Base-by-base conservation (phyloP, 2,888 invertebrate species). In the Melikaiella ostensackeni region DNA sequence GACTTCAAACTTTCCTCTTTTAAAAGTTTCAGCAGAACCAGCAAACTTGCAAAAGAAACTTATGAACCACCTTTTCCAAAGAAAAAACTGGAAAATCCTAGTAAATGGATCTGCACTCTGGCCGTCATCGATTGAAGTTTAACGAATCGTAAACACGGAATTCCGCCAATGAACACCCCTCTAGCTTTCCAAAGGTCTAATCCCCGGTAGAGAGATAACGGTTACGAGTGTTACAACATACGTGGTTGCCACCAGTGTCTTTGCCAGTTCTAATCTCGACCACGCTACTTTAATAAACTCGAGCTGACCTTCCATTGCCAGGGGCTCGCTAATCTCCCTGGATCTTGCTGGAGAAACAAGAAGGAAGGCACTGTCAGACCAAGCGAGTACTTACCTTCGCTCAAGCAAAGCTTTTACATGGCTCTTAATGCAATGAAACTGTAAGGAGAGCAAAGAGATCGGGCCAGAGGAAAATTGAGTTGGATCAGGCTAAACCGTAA, bases 231-330 rank as follows among this genome's bases (percentile, higher is more conserved):
- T n/a, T n/a, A n/a, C n/a, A n/a, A 30, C 27, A 8, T 30, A 30
- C 30, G 61, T 62, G 61, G 27, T 62, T 62, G 1, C 33, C 33
- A 19, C 8, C 19, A 61, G 74, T 78, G 77, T 77, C 80, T 82
- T 78, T 80, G 79, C 74, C 79, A 77, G 79, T 66, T 79, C 80
- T 80, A 83, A 82, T 83, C 81, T 82, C 78, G 77, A 79, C 78
- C 78, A 80, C 78, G 78, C 76, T 75, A 79, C 79, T 81, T 79
- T 79, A 81, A 80, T 80, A 80, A 80, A 78, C 75, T 78, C 64
- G 35, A 62, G 76, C 76, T 81, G 79, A 81, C 76, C 79, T 76
- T 75, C 64, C 73, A 57, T 61, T 73, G 74, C 24, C 27, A 66
- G 38, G 27, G 75, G 75, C 66, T 61, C 59, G 70, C 75, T 76